Base-by-base conservation (phyloP, 2,888 invertebrate genomes). In the Amblyjoppa fuscipennis region DNA sequence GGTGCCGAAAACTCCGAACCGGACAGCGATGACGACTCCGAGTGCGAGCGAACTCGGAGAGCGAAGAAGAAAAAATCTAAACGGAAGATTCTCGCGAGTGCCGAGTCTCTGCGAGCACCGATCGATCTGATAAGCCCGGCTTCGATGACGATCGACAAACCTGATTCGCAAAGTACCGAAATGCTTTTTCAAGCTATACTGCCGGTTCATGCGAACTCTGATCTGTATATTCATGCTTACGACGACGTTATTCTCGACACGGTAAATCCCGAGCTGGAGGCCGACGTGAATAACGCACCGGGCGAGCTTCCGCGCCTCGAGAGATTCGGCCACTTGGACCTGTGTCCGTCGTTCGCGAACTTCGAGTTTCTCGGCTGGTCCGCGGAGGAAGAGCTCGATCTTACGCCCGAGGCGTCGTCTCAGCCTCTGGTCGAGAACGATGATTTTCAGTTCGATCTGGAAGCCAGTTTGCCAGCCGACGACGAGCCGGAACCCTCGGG, bases 361-460 rank as follows among this genome's bases (percentile, higher is more conserved):
- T 96, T 96, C 91, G 95, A 95, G 38, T 96, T 96, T 75, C 95
- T 93, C 78, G 95, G 95, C 83, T 96, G 96, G 96, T 95, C 95
- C 34, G 95, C 95, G 0, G 95, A 95, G 59, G 94, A 95, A 38
- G 95, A 95, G 83, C 76, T 73, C 0, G 70, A 79, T 34, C 11
- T 9, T 0, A 31, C 53, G 16, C 73, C 51, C 0, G 38, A 38
- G 2, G 78, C 86, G 38, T 78, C 81, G 11, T 11, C 45, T 25
- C 59, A 76, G 41, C 49, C 64, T 7, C 51, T 53, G 51, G 31
- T 28, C 5, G 38, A 71, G 16, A 87, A 87, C 20, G 83, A 80
- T 20, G 74, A 69, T 64, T 90, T 90, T 77, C 90, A 90, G 16
- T 93, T 93, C 79, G 92, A 93, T 81, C 77, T 92, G 1, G 89